phyloP scores from a whole-genome alignment of 1,140 invertebrate species.

The Drosophila gunungcola region DNA sequence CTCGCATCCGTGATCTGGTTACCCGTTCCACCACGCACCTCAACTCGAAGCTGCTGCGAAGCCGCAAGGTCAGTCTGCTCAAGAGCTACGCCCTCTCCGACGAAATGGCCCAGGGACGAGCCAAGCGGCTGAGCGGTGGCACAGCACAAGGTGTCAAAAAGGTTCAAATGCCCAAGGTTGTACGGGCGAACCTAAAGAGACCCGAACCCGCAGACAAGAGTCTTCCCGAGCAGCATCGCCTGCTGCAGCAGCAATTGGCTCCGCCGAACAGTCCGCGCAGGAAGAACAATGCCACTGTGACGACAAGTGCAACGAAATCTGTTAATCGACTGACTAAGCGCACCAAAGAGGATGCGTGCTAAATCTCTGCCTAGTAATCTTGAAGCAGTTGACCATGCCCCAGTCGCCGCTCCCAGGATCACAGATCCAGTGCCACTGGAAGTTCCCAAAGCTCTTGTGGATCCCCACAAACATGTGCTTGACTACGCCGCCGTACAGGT shows the following conservation, averaged over 20 bases:
- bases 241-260: slow-evolving; percentile 37
- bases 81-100: slow-evolving; percentile 67
- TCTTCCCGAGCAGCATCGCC: slow-evolving; percentile 32
- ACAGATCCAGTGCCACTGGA: neutral
- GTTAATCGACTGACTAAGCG: slow-evolving; percentile 1
- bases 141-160: slow-evolving; percentile 11
- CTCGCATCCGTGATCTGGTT: slow-evolving; percentile 49
- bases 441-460: neutral
- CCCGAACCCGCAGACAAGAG: slow-evolving; percentile 6
- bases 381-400: neutral
- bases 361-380: slow-evolving; percentile 17
- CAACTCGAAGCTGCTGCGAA: slow-evolving; percentile 68
- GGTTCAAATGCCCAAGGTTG: slow-evolving; percentile 1
- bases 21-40: slow-evolving; percentile 66
- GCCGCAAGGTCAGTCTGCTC: slow-evolving; percentile 65
- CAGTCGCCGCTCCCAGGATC: neutral
- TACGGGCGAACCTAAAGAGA: neutral
- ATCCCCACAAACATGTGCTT: neutral
- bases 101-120: slow-evolving; percentile 6
- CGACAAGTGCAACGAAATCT: slow-evolving; percentile 2
- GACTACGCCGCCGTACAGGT: neutral
- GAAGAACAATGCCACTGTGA: neutral
- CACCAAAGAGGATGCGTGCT: slow-evolving; percentile 13
- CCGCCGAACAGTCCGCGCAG: slow-evolving; percentile 8
- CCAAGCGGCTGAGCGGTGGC: slow-evolving; percentile 53